Evolutionary conservation across 2,888 invertebrate genomes (phyloP).

Genomic region (Taenaris catops): DNA sequence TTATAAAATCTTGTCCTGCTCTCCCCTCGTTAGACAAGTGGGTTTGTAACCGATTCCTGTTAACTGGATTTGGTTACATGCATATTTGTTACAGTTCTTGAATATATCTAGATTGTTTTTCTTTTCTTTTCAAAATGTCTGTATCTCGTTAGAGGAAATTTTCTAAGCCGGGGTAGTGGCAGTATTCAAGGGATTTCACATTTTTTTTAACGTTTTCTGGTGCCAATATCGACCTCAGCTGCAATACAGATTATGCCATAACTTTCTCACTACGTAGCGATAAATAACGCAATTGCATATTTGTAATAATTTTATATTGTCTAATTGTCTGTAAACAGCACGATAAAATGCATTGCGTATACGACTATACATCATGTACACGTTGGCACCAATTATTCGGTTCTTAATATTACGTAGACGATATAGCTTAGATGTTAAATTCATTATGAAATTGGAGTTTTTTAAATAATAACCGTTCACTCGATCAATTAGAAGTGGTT

Average conservation of each 20-base stretch:
- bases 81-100: conserved; percentile 63
- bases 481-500: conserved; percentile 44
- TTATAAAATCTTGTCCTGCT: conserved; percentile 37
- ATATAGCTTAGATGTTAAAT: conserved; percentile 26
- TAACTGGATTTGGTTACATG: conserved; percentile 67
- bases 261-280: conserved; percentile 3
- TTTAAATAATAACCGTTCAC: conserved; percentile 15
- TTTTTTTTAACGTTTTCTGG: conserved; percentile 35
- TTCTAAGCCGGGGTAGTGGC: conserved; percentile 65
- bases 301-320: background rate
- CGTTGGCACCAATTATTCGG: conserved; percentile 26
- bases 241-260: conserved; percentile 4
- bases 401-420: conserved; percentile 21
- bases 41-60: conserved; percentile 66
- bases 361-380: conserved; percentile 2
- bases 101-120: conserved; percentile 49
- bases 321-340: conserved; percentile 7
- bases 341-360: conserved; percentile 6
- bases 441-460: conserved; percentile 18
- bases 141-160: conserved; percentile 57
- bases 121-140: conserved; percentile 46
- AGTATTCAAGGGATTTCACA: conserved; percentile 56
- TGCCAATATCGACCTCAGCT: conserved; percentile 28
- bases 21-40: conserved; percentile 57
- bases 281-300: conserved; percentile 6